Percentiles rank a stretch among this genome's conserved stretches.
These are phyloP conservation scores for Tetramorium bicarinatum DNA, from an alignment of 2,888 invertebrate species.

Conservation along the genomic window DNA sequence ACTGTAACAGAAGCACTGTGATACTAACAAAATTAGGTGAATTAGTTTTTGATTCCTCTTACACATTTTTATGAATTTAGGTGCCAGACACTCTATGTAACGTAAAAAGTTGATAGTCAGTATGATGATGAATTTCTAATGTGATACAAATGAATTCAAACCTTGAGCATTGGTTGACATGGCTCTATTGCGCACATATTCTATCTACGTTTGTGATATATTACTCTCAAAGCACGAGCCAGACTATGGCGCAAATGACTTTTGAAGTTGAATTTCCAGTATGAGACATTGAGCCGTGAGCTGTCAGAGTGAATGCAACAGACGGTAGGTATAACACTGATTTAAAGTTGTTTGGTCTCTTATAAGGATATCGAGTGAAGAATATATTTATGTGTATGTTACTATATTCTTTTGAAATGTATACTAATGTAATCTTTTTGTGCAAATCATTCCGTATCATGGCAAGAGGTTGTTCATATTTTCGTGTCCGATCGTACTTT, in stretches of 20 bases:
- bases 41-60: conserved; percentile 84
- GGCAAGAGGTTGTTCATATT: background rate
- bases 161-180: conserved; percentile 84
- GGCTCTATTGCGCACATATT: conserved; percentile 84
- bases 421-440: conserved; percentile 10
- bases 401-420: conserved; percentile 6
- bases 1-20: conserved; percentile 77
- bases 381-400: background rate
- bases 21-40: conserved; percentile 80
- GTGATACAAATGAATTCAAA: conserved; percentile 84
- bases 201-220: conserved; percentile 85
- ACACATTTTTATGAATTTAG: conserved; percentile 86
- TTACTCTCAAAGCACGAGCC: conserved; percentile 85
- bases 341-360: conserved; percentile 85
- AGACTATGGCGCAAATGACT: conserved; percentile 83
- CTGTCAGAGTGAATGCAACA: conserved; percentile 75
- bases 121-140: conserved; percentile 85
- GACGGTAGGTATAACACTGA: conserved; percentile 86
- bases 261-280: conserved; percentile 86
- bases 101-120: conserved; percentile 84
- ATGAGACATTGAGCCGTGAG: conserved; percentile 80
- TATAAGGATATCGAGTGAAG: conserved; percentile 45
- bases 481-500: conserved; percentile 15
- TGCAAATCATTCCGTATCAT: conserved; percentile 12
- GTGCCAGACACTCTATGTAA: conserved; percentile 85